Evolutionary conservation across 2,797 vertebrate species (phyloP).

Genomic region (Echiichthys vipera): DNA sequence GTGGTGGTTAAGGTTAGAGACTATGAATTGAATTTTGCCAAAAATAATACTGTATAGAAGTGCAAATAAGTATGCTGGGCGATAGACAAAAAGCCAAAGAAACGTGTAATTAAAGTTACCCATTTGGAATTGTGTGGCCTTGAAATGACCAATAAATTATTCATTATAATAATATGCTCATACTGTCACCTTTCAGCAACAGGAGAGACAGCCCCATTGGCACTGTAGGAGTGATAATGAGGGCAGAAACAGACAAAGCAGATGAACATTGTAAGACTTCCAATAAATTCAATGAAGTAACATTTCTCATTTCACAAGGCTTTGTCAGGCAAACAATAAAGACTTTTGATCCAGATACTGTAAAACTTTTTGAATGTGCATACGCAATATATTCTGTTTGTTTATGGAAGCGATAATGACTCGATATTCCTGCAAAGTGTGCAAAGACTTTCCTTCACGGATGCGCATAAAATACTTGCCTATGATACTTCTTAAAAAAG

Average conservation of each 20-base stretch:
- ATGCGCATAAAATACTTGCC: conserved; percentile 8
- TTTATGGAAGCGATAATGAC: conserved; percentile 24
- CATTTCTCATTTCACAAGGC: background rate
- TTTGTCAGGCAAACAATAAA: conserved; percentile 1
- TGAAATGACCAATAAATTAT: background rate
- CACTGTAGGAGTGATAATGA: conserved; percentile 11
- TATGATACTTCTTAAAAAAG: conserved; percentile 1
- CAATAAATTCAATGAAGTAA: background rate
- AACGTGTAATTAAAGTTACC: no score
- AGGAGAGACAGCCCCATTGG: background rate
- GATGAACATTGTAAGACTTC: background rate
- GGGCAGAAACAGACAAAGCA: conserved; percentile 6
- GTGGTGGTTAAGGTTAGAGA: no score
- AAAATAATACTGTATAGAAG: no score
- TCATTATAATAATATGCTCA: background rate
- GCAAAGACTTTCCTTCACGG: background rate
- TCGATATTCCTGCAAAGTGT: conserved; percentile 6
- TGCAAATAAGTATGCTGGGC: no score
- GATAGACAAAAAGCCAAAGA: no score
- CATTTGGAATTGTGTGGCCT: background rate
- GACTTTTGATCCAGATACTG: conserved; percentile 14
- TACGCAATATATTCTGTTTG: background rate
- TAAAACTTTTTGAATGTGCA: background rate
- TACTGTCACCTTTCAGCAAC: background rate
- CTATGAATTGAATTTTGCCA: no score